phyloP scores from a whole-genome alignment of 2,797 vertebrate species.

The Arctocebus calabarensis region DNA sequence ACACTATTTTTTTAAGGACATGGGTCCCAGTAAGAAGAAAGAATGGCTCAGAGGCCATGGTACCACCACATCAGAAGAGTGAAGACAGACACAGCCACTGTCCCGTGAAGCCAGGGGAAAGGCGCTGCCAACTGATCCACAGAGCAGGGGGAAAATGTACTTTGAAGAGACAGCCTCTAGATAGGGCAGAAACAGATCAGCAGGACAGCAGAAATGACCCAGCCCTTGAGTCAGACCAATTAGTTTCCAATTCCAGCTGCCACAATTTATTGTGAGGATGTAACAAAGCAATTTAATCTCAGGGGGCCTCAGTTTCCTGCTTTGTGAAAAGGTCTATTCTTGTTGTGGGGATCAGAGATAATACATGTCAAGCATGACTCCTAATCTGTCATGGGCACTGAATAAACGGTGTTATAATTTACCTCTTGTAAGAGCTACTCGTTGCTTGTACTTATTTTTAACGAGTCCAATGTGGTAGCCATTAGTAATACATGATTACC shows the following conservation, averaged over 20 bases:
- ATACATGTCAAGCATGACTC: not conserved
- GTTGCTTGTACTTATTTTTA: constrained; percentile 39
- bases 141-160: not conserved
- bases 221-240: not conserved
- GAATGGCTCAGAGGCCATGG: not conserved
- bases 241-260: not conserved
- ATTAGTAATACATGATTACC: not conserved
- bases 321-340: not conserved
- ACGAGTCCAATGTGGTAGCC: not conserved
- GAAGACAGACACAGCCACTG: not conserved
- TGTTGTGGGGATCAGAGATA: not conserved
- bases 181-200: not conserved
- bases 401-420: not conserved
- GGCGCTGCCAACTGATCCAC: not conserved
- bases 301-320: not conserved
- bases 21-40: not conserved
- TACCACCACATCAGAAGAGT: not conserved
- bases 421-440: not conserved
- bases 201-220: not conserved
- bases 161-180: not conserved
- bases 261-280: not conserved
- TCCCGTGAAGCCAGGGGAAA: not conserved
- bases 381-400: not conserved
- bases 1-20: not conserved
- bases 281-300: not conserved